Percentiles rank a stretch among this genome's conserved stretches.
These are phyloP conservation scores for Eptatretus burgeri DNA, from an alignment of 2,113 vertebrate genomes.

Conservation along the genomic window DNA sequence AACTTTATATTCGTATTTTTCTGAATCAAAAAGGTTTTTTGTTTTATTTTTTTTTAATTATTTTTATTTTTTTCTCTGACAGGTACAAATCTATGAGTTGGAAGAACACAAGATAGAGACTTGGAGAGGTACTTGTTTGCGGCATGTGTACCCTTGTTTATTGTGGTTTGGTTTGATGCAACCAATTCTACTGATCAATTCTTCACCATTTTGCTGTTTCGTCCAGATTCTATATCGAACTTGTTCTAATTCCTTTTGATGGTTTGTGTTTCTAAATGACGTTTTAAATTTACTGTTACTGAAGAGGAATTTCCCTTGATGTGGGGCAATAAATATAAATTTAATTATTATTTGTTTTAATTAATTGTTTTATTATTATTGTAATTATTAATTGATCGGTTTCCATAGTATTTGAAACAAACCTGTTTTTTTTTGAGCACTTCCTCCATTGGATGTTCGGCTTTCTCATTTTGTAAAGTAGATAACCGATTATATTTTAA, in stretches of 20 bases:
- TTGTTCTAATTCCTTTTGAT: neutral
- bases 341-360: too few species aligned
- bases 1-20: too few species aligned
- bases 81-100: slow-evolving; percentile 88
- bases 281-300: slow-evolving; percentile 12
- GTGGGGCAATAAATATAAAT: neutral
- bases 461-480: too few species aligned
- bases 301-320: neutral
- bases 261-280: neutral
- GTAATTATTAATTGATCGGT: too few species aligned
- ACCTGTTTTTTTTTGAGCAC: too few species aligned
- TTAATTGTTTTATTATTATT: too few species aligned
- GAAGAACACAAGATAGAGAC: slow-evolving; percentile 91
- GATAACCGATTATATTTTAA: too few species aligned
- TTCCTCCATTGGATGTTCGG: too few species aligned
- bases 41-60: too few species aligned
- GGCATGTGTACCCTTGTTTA: neutral
- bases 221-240: too few species aligned
- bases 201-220: neutral
- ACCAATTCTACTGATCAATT: neutral
- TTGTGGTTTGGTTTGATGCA: neutral
- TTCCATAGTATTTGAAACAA: too few species aligned
- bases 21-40: too few species aligned
- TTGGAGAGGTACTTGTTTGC: slow-evolving; percentile 41
- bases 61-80: slow-evolving; percentile 4